phyloP scores from a whole-genome alignment of 2,113 vertebrate species.

The Barbus barbus region DNA sequence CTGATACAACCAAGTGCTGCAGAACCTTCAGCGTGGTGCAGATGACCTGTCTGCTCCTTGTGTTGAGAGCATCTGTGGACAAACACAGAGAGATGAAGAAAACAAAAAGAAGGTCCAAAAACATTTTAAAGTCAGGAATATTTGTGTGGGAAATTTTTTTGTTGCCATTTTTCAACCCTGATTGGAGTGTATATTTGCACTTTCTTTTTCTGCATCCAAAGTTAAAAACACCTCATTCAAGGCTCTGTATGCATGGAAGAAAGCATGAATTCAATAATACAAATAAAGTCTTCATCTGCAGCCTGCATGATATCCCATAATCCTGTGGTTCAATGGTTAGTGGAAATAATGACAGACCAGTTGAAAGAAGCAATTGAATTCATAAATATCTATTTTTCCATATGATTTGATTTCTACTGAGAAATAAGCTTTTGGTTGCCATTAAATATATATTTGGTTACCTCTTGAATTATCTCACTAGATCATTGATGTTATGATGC shows the following conservation, averaged over 20 bases:
- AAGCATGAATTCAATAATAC: not conserved
- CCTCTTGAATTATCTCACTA: not conserved
- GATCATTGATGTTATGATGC: not conserved
- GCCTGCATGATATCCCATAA: not conserved
- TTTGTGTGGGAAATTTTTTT: no score
- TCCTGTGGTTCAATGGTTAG: conserved; percentile 5
- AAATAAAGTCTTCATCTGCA: not conserved
- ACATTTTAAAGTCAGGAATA: no score
- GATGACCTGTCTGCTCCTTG: conserved; percentile 87
- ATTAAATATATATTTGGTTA: not conserved
- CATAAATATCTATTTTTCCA: not conserved
- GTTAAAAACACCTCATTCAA: not conserved
- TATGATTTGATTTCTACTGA: not conserved
- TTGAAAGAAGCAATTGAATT: not conserved
- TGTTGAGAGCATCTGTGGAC: conserved; percentile 87
- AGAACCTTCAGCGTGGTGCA: conserved; percentile 89
- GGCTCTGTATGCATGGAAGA: not conserved
- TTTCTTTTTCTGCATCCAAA: not conserved
- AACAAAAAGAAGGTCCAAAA: not conserved
- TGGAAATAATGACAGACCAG: not conserved
- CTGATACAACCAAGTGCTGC: conserved; percentile 91
- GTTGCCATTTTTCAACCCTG: not conserved
- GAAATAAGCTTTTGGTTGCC: not conserved
- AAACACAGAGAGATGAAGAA: not conserved
- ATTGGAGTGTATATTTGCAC: not conserved